These are phyloP conservation scores for Oreochromis spilurus DNA, from an alignment of 2,113 vertebrate species.

Conservation along the genomic window DNA sequence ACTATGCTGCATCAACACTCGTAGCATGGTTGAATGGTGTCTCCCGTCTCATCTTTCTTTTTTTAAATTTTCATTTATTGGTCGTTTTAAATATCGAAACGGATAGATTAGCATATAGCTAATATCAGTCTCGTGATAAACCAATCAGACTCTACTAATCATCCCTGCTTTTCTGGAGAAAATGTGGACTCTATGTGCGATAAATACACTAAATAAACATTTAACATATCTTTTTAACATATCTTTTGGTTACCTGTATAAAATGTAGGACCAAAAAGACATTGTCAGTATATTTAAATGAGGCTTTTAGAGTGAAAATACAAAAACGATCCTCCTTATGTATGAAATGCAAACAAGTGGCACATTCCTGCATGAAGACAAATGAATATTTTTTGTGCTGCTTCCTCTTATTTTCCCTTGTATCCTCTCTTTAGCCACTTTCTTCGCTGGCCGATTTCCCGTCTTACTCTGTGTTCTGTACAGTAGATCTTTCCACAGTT, in stretches of 20 bases:
- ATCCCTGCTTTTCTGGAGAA: neutral
- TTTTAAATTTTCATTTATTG: neutral
- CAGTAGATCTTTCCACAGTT: slow-evolving; percentile 2
- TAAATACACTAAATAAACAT: neutral
- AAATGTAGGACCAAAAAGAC: neutral
- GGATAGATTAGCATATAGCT: neutral
- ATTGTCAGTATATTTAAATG: neutral
- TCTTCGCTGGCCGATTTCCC: neutral
- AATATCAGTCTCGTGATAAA: neutral
- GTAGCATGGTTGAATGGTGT: neutral
- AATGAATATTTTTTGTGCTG: slow-evolving; percentile 6
- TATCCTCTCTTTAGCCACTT: neutral
- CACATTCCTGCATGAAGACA: neutral
- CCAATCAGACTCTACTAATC: neutral
- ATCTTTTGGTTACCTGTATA: neutral
- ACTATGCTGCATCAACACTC: neutral
- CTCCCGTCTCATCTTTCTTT: neutral
- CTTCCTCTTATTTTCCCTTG: slow-evolving; percentile 4
- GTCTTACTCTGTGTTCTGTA: neutral
- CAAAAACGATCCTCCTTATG: neutral
- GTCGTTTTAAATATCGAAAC: neutral
- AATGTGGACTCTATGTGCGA: neutral
- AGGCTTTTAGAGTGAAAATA: neutral
- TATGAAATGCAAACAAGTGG: neutral
- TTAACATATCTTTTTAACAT: neutral